These are phyloP conservation scores for Mormyrus iriodes DNA, from an alignment of 2,113 vertebrate species.

Conservation along the genomic window DNA sequence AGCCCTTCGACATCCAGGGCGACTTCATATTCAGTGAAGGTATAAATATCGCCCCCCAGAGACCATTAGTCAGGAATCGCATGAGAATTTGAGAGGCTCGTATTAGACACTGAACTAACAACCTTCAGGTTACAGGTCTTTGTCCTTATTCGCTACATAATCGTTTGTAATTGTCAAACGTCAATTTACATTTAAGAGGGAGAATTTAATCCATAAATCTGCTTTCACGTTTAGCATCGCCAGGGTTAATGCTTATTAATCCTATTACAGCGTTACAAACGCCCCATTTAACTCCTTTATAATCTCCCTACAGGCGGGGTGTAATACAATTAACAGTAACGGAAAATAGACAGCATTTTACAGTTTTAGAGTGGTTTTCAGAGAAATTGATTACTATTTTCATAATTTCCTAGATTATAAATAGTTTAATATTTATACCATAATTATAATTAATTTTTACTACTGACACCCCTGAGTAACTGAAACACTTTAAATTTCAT, in stretches of 20 bases:
- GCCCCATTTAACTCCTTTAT: background rate
- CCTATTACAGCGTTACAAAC: background rate
- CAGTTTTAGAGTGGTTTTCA: background rate
- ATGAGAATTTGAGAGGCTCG: background rate
- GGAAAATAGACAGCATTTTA: background rate
- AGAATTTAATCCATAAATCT: background rate
- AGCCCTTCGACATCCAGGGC: conserved; percentile 88
- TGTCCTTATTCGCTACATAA: background rate
- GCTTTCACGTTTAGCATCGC: background rate
- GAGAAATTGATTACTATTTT: background rate
- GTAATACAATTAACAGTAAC: background rate
- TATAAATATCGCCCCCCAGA: conserved; percentile 39
- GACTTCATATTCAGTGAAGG: conserved; percentile 96
- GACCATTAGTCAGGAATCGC: no score
- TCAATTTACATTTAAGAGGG: background rate
- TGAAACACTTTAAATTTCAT: background rate
- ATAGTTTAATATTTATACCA: background rate
- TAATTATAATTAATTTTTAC: background rate
- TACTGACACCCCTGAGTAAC: background rate
- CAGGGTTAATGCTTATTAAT: background rate
- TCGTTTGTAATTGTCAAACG: background rate
- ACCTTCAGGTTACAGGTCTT: background rate
- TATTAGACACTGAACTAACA: background rate
- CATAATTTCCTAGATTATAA: background rate
- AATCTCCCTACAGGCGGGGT: background rate